Conservation (phyloP, 1,140 invertebrate genomes). For the Panonychus citri region DNA sequence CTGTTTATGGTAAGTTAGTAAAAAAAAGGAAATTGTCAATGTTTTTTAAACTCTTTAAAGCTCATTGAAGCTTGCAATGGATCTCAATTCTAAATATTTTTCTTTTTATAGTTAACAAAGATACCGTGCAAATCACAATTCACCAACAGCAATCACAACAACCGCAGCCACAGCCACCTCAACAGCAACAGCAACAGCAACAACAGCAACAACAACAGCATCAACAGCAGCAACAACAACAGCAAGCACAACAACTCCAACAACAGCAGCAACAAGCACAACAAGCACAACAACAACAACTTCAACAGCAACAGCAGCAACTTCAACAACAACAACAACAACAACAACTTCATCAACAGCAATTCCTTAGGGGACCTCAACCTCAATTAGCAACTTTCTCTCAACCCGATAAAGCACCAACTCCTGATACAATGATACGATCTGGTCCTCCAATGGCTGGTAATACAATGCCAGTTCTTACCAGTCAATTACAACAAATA, state of each 20-base stretch:
- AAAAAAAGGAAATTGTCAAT: too few species aligned
- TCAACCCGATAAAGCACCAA: constrained; percentile 1
- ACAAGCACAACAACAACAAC: not conserved
- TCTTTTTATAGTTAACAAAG: not conserved
- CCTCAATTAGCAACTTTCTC: not conserved
- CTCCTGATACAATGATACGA: not conserved
- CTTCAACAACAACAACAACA: not conserved
- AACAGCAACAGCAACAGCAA: constrained; percentile 2
- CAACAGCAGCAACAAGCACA: not conserved
- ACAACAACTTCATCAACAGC: not conserved
- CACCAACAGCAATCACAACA: too few species aligned
- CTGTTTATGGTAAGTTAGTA: not conserved
- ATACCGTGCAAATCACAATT: too few species aligned
- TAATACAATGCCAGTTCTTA: not conserved
- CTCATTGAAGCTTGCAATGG: too few species aligned
- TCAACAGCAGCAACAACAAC: not conserved
- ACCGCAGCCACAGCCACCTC: not conserved
- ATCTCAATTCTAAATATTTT: too few species aligned
- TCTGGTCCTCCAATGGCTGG: not conserved
- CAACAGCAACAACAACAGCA: not conserved
- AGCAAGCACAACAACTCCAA: not conserved
- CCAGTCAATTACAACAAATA: not conserved
- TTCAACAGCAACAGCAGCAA: not conserved
- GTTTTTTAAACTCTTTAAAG: too few species aligned
- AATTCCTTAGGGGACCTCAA: not conserved